Evolutionary conservation across 2,888 invertebrate genomes (phyloP).

Genomic region (Lepidocyrtoides sp.): DNA sequence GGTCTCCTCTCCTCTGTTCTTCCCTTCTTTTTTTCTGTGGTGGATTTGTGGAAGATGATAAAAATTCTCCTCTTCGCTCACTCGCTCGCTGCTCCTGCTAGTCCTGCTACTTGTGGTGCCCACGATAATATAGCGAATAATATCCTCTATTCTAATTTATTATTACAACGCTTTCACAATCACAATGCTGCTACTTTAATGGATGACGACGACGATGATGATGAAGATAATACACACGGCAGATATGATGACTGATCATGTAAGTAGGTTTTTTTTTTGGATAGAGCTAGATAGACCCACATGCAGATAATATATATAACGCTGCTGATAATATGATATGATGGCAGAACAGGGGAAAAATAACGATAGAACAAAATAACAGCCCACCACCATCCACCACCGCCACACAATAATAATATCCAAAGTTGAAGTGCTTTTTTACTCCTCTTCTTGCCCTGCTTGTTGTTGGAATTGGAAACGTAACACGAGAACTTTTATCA

Average conservation of each 20-base stretch:
- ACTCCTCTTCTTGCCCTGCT: slow-evolving; percentile 14
- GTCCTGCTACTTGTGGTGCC: background rate
- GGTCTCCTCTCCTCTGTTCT: background rate
- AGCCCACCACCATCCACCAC: slow-evolving; percentile 14
- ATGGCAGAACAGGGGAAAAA: background rate
- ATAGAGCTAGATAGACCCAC: background rate
- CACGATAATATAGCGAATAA: background rate
- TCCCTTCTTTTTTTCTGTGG: background rate
- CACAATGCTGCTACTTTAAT: slow-evolving; percentile 20
- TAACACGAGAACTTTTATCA: slow-evolving; percentile 38
- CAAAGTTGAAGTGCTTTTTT: background rate
- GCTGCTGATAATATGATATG: background rate
- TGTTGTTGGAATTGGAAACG: background rate
- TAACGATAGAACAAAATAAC: background rate
- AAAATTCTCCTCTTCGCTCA: no score
- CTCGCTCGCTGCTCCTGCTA: no score
- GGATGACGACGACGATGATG: background rate
- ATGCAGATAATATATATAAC: background rate
- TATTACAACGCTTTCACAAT: slow-evolving; percentile 46
- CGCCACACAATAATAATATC: background rate
- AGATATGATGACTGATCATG: background rate
- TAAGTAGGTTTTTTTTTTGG: background rate
- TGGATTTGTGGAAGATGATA: no score
- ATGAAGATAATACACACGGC: background rate
- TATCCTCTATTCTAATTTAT: slow-evolving; percentile 38